Base-by-base conservation (phyloP, 1,140 invertebrate species). In the Diabrotica virgifera region DNA sequence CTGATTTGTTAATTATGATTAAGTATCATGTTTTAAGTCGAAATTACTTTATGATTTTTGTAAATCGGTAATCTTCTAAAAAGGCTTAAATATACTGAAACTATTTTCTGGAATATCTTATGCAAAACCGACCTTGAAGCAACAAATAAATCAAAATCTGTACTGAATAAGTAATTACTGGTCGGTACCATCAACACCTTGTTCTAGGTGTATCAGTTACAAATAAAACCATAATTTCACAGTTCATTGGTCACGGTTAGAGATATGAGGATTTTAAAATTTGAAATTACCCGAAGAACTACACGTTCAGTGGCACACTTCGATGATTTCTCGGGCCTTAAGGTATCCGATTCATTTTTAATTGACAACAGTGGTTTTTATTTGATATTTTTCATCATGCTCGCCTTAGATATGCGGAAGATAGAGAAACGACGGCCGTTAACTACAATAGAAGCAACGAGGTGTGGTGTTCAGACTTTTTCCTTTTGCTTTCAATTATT, bases 141-240 rank as follows among this genome's bases (percentile, higher is more conserved):
- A n/a, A 46, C n/a, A n/a, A 10, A 46, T 46, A 46, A 46, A 46
- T 46, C 40, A 46, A 46, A 46, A 46, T 46, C 40, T 10, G 8
- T 46, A 24, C 24, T 24, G 24, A 24, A 24, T 24, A 24, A n/a
- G 40, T 46, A n/a, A 46, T 46, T 46, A 46, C 40, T n/a, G 3
- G n/a, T 8, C 40, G 40, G 40, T 46, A 46, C 40, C n/a, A 46
- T 46, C 40, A 46, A 46, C 40, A 46, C 40, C 40, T 46, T 46
- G 40, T 46, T 46, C 40, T 46, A 46, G 40, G 40, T 46, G 40
- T 46, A 46, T 46, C 40, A 46, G 40, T 46, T 46, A 46, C 40
- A 46, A 46, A 46, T 46, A 46, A 35, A 54, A 54, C 52, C 9
- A 54, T 54, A 54, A 54, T 54, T 54, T 54, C 52, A 54, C 52